Evolutionary conservation across 2,888 invertebrate genomes (phyloP).

Genomic region (Pyrrhosoma nymphula): DNA sequence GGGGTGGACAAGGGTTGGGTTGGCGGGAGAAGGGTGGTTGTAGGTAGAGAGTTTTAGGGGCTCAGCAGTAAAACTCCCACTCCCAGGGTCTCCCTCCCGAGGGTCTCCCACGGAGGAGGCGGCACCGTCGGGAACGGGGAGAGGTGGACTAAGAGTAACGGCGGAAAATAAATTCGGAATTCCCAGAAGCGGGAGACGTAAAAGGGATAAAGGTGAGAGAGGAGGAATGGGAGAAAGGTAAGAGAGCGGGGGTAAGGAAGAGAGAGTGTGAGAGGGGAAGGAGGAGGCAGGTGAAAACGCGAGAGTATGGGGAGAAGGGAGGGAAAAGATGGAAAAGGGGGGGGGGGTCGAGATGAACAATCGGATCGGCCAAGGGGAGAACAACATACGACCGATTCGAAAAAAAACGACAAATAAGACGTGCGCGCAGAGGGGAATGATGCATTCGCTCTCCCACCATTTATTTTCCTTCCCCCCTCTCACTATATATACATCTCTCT

Average conservation of each 20-base stretch:
- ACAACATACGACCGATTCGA: not conserved
- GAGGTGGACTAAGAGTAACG: not conserved
- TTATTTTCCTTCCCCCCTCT: not conserved
- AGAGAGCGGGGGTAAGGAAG: not conserved
- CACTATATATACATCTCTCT: too few species aligned
- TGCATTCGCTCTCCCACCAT: not conserved
- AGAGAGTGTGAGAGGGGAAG: not conserved
- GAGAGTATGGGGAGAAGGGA: not conserved
- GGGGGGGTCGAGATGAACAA: not conserved
- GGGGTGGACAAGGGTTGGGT: not conserved
- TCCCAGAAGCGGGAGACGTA: conserved; percentile 31
- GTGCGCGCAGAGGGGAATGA: not conserved
- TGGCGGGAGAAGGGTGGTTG: not conserved
- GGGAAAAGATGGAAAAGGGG: not conserved
- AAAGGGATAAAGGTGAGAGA: not conserved
- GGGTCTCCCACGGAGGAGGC: not conserved
- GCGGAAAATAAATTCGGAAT: conserved; percentile 26
- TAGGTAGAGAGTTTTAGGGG: not conserved
- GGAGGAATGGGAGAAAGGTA: not conserved
- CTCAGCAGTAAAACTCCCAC: conserved; percentile 19
- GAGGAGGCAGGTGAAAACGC: too few species aligned
- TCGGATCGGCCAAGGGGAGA: not conserved
- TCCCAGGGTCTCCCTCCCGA: not conserved
- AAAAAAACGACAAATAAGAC: conserved; percentile 8
- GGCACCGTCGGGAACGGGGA: not conserved